A percentile compares a stretch with the other conserved stretches of the same genome.
These are phyloP conservation scores for Neodontobutis hainanensis DNA, from an alignment of 2,113 vertebrate genomes.

Conservation along the genomic window DNA sequence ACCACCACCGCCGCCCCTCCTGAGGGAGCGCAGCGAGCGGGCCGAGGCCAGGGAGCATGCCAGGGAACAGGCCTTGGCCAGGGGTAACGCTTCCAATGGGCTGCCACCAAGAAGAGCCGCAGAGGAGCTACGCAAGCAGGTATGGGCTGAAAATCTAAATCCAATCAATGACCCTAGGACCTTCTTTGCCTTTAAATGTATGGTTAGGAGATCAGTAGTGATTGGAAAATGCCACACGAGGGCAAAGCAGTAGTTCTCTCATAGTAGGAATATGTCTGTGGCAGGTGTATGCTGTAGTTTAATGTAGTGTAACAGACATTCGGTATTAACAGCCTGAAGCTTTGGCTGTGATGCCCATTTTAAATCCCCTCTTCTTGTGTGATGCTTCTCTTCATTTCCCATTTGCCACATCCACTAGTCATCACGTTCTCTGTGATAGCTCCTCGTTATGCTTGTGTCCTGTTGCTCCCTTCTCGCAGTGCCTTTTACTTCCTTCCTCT, in stretches of 20 bases:
- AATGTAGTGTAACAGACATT: slow-evolving; percentile 1
- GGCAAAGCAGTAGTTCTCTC: neutral
- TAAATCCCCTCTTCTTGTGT: slow-evolving; percentile 1
- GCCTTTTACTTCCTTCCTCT: slow-evolving; percentile 1
- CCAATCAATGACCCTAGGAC: too few species aligned
- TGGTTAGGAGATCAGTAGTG: neutral
- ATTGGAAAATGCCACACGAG: neutral
- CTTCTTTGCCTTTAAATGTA: neutral
- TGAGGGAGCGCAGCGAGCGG: slow-evolving; percentile 89
- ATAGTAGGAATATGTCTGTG: neutral
- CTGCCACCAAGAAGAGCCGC: slow-evolving; percentile 85
- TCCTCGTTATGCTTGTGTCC: slow-evolving; percentile 19
- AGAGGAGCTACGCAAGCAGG: slow-evolving; percentile 96
- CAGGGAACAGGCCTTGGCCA: slow-evolving; percentile 79
- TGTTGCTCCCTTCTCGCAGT: slow-evolving; percentile 9
- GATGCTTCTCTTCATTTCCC: slow-evolving; percentile 23
- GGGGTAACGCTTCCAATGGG: slow-evolving; percentile 82
- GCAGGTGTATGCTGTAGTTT: neutral
- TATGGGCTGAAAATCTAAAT: too few species aligned
- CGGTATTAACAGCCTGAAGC: slow-evolving; percentile 5
- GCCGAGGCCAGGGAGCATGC: slow-evolving; percentile 85
- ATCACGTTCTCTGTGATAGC: slow-evolving; percentile 14
- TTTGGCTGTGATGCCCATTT: slow-evolving; percentile 12
- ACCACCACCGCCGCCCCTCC: slow-evolving; percentile 75
- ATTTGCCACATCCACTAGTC: slow-evolving; percentile 21